Evolutionary conservation across 2,113 vertebrate genomes (phyloP).

Genomic region (Sylvilagus bachmani): DNA sequence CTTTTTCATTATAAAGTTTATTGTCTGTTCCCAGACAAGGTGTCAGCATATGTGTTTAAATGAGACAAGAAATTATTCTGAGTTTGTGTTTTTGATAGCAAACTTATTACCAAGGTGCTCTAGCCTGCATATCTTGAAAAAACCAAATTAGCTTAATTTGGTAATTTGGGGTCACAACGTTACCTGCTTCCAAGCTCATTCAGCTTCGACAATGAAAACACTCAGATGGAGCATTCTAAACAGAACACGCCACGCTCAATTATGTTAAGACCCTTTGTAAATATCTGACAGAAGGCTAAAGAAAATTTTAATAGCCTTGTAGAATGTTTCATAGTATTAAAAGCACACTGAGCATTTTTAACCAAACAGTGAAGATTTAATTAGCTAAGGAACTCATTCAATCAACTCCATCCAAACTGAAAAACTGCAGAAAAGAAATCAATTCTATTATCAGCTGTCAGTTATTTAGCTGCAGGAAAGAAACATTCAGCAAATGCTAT

Average conservation of each 20-base stretch:
- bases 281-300: constrained; percentile 28
- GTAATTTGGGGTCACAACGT: constrained; percentile 16
- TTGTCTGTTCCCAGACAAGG: neutral
- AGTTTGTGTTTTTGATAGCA: constrained; percentile 43
- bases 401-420: constrained; percentile 42
- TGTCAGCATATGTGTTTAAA: constrained; percentile 18
- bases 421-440: constrained; percentile 29
- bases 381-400: constrained; percentile 22
- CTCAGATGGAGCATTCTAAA: neutral
- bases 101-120: neutral
- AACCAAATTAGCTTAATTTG: constrained; percentile 48
- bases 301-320: neutral
- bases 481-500: neutral
- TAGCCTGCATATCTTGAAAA: neutral
- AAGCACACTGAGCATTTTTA: constrained; percentile 37
- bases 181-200: constrained; percentile 8
- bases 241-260: neutral
- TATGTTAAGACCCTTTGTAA: constrained; percentile 11
- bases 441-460: neutral
- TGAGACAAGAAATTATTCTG: constrained; percentile 38
- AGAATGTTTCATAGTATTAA: constrained; percentile 1
- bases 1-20: constrained; percentile 19
- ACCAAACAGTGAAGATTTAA: constrained; percentile 47
- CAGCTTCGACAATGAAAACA: neutral
- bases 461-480: neutral